Evolutionary conservation across 2,888 invertebrate species (phyloP).

Genomic region (Folsomia candida): DNA sequence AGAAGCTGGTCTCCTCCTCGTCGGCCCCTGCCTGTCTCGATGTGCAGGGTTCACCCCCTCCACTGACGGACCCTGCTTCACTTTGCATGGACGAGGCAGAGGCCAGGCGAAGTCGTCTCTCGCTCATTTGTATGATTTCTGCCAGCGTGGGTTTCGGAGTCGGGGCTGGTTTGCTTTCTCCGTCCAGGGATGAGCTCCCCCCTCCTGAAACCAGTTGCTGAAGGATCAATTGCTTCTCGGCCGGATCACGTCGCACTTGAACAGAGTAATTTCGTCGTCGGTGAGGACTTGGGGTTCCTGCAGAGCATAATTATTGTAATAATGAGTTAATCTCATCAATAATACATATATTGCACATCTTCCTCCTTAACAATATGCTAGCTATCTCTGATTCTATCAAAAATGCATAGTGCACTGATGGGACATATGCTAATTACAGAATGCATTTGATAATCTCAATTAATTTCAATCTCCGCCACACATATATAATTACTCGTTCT

Average conservation of each 20-base stretch:
- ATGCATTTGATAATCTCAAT: no score
- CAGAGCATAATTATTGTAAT: neutral
- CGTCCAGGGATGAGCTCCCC: conserved; percentile 47
- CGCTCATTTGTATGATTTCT: conserved; percentile 72
- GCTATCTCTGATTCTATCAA: no score
- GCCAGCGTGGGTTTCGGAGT: conserved; percentile 68
- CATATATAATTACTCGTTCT: no score
- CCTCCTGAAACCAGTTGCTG: conserved; percentile 65
- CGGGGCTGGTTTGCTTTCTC: conserved; percentile 61
- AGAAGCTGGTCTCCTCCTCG: conserved; percentile 47
- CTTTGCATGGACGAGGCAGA: conserved; percentile 42
- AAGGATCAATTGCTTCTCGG: conserved; percentile 73
- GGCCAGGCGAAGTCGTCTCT: conserved; percentile 56
- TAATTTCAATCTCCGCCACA: no score
- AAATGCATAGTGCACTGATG: no score
- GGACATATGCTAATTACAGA: no score
- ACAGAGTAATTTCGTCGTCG: conserved; percentile 78
- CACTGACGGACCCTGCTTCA: conserved; percentile 28
- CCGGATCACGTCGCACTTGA: conserved; percentile 56
- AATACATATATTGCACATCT: no score
- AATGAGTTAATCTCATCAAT: neutral
- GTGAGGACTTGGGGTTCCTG: conserved; percentile 74
- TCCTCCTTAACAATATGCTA: no score
- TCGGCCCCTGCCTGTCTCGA: conserved; percentile 14
- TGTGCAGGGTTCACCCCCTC: conserved; percentile 10